A percentile compares a stretch with the other conserved stretches of the same genome.
phyloP scores from a whole-genome alignment of 2,113 vertebrate genomes.

The Clarias gariepinus region DNA sequence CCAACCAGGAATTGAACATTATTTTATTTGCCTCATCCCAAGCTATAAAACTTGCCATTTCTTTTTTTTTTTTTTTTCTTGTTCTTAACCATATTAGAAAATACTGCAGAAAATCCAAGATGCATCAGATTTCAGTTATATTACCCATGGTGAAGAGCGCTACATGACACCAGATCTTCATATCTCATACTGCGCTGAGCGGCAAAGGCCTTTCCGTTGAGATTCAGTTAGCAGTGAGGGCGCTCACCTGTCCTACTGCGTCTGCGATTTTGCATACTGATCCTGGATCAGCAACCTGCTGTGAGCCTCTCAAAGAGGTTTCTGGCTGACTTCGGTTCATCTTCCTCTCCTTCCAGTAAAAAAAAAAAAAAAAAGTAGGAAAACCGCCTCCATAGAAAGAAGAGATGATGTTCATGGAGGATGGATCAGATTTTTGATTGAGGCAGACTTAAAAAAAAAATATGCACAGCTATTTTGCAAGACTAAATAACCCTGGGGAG shows the following conservation, averaged over 20 bases:
- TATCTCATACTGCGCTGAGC: neutral
- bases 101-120: neutral
- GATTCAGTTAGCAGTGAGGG: neutral
- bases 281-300: constrained; percentile 11
- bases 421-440: constrained; percentile 25
- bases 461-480: neutral
- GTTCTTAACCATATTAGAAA: neutral
- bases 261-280: neutral
- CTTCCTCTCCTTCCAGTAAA: constrained; percentile 1
- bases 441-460: constrained; percentile 2
- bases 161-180: neutral
- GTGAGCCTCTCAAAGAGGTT: neutral
- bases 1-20: neutral
- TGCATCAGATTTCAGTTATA: constrained; percentile 1
- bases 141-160: neutral
- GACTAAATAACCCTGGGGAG: neutral
- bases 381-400: neutral
- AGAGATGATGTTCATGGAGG: neutral
- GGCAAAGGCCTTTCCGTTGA: neutral
- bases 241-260: neutral
- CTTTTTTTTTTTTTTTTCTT: neutral
- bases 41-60: neutral
- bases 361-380: neutral
- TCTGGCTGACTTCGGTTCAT: neutral
- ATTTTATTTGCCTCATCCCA: neutral